A percentile compares a stretch with the other conserved stretches of the same genome.
Evolutionary conservation across 2,888 invertebrate genomes (phyloP).

Genomic region (Ditylenchus weischeri): DNA sequence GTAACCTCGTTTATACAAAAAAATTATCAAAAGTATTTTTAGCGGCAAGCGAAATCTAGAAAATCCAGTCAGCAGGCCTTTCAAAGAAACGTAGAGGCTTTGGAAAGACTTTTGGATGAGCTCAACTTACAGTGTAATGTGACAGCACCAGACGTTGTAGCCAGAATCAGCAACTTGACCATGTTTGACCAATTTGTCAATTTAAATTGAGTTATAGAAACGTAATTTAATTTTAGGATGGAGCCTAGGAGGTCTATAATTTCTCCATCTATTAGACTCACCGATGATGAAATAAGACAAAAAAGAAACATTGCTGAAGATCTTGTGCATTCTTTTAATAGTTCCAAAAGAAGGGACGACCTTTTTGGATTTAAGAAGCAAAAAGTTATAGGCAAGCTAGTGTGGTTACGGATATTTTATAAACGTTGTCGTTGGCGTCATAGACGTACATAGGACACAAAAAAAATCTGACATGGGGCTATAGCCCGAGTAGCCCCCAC

Average conservation of each 20-base stretch:
- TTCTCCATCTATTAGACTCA: slow-evolving; percentile 47
- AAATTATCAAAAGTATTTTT: slow-evolving; percentile 10
- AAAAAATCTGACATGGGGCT: no score
- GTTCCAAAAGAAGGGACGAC: slow-evolving; percentile 26
- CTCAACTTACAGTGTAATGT: slow-evolving; percentile 56
- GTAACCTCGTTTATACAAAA: not conserved
- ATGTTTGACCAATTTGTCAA: slow-evolving; percentile 35
- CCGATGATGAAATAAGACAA: slow-evolving; percentile 34
- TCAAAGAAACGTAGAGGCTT: slow-evolving; percentile 54
- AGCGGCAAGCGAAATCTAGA: slow-evolving; percentile 40
- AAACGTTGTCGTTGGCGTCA: no score
- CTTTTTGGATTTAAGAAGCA: slow-evolving; percentile 18
- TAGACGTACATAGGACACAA: no score
- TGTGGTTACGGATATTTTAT: no score
- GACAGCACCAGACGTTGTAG: slow-evolving; percentile 40
- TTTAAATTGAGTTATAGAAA: not conserved
- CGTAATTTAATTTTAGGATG: slow-evolving; percentile 23
- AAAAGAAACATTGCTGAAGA: slow-evolving; percentile 35
- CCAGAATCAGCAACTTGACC: slow-evolving; percentile 50
- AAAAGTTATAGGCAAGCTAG: slow-evolving; percentile 24
- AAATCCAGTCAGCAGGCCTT: slow-evolving; percentile 45
- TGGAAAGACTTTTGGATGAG: slow-evolving; percentile 54
- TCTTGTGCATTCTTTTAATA: slow-evolving; percentile 33
- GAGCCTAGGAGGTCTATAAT: slow-evolving; percentile 50
- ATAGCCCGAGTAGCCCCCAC: no score